A percentile compares a stretch with the other conserved stretches of the same genome.
Conservation (phyloP, 1,140 invertebrate species). For the Sitophilus oryzae region DNA sequence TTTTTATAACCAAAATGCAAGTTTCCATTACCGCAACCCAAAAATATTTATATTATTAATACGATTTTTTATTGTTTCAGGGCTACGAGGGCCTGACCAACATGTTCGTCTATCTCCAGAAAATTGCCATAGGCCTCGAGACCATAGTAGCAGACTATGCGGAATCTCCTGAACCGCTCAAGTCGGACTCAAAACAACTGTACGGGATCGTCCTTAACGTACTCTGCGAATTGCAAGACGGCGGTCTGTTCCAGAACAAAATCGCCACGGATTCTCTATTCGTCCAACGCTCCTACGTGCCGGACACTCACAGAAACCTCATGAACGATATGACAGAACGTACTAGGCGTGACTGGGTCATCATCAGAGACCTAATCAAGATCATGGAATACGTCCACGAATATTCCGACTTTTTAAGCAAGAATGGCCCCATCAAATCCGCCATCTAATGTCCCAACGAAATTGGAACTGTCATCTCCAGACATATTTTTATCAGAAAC, state of each 20-base stretch:
- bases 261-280: slow-evolving; percentile 46
- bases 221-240: slow-evolving; percentile 51
- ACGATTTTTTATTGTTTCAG: too few relatives aligned
- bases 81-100: slow-evolving; percentile 50
- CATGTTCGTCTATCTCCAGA: slow-evolving; percentile 58
- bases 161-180: slow-evolving; percentile 50
- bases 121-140: slow-evolving; percentile 59
- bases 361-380: slow-evolving; percentile 62
- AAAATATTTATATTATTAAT: too few relatives aligned
- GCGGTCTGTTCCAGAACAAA: slow-evolving; percentile 52
- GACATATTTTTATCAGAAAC: too few relatives aligned
- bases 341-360: slow-evolving; percentile 58
- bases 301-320: slow-evolving; percentile 39
- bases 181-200: slow-evolving; percentile 28
- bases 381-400: slow-evolving; percentile 54
- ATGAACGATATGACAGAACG: slow-evolving; percentile 45
- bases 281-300: slow-evolving; percentile 54
- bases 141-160: slow-evolving; percentile 62
- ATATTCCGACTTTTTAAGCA: slow-evolving; percentile 43
- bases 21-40: too few relatives aligned
- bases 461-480: neutral
- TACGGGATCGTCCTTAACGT: slow-evolving; percentile 32
- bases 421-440: neutral
- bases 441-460: neutral
- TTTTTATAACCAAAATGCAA: too few relatives aligned